Base-by-base conservation (phyloP, 2,888 invertebrate genomes). In the Eurytoma adleriae region DNA sequence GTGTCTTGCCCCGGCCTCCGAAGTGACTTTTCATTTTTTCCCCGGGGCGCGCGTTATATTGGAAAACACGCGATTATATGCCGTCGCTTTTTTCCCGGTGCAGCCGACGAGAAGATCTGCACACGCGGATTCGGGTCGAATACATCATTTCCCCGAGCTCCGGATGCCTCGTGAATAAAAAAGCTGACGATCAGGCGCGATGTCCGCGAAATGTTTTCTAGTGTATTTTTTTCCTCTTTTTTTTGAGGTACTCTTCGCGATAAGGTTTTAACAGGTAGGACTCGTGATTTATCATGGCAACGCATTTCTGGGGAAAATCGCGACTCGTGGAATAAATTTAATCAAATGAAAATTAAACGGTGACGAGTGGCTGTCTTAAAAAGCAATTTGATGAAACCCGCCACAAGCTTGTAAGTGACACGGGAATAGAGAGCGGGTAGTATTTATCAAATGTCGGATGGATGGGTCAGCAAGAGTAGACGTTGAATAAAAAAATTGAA, bases 151-250 rank as follows among this genome's bases (percentile, higher is more conserved):
- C 59, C 62, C 57, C 50, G 18, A 48, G 16, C 48, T 59, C 5
- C 61, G 68, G 61, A 50, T 72, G 69, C 80, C 75, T 80, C 76
- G 76, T 80, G 80, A 80, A 80, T 80, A 76, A 80, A 80, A 80
- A 76, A 67, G 67, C 71, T 80, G 79, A 71, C 75, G 71, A 79
- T 79, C 79, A 79, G 66, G 66, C 48, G 30, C 66, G 52, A 27
- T 64, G 64, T 68, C 40, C 40, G 52, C 20, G 30, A 59, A 68
- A 68, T 75, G 61, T 76, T 27, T 40, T 59, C 3, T 54, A n/a
- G 30, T 40, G 30, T n/a, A 40, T 40, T 30, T 30, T 27, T 30
- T 24, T 56, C 20, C 7, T 30, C 16, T 24, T 13, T 2, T 16
- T 52, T 54, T 54, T n/a, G n/a, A n/a, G n/a, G n/a, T n/a, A n/a